phyloP scores from a whole-genome alignment of 1,140 invertebrate species.

The Leptestheria dahalacensis region DNA sequence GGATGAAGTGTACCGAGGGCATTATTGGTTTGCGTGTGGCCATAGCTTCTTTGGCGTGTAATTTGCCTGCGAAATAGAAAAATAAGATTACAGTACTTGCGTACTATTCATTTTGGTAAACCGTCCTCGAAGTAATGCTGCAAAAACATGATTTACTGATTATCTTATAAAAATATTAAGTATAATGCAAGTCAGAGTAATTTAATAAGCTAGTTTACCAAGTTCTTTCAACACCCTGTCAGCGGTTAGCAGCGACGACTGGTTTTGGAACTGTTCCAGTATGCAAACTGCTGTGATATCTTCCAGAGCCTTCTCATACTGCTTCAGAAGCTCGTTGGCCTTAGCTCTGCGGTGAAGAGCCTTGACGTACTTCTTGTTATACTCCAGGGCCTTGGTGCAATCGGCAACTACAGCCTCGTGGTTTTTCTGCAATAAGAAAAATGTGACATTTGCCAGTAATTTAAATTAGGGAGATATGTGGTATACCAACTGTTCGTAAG shows the following conservation, averaged over 20 bases:
- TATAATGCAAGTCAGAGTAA: neutral
- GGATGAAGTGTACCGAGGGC: slow-evolving; percentile 69
- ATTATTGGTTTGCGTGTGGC: slow-evolving; percentile 47
- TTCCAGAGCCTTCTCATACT: slow-evolving; percentile 65
- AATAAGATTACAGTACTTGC: no score
- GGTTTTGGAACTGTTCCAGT: slow-evolving; percentile 71
- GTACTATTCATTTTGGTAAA: no score
- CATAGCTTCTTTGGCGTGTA: slow-evolving; percentile 53
- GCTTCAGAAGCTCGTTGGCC: slow-evolving; percentile 58
- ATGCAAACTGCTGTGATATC: slow-evolving; percentile 85
- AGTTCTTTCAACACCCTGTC: slow-evolving; percentile 69
- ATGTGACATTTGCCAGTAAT: slow-evolving; percentile 2
- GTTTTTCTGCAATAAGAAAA: slow-evolving; percentile 43
- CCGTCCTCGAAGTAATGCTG: no score
- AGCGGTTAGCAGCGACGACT: slow-evolving; percentile 55
- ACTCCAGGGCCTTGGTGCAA: slow-evolving; percentile 65
- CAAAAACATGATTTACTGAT: slow-evolving; percentile 8
- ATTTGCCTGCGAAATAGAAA: slow-evolving; percentile 44
- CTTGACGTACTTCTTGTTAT: slow-evolving; percentile 78
- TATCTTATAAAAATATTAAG: neutral
- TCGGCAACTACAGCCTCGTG: slow-evolving; percentile 70
- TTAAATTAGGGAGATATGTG: neutral
- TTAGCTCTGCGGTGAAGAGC: slow-evolving; percentile 68
- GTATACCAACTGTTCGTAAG: slow-evolving; percentile 72
- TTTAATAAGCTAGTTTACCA: slow-evolving; percentile 34